phyloP scores from a whole-genome alignment of 2,888 invertebrate species.

The Cenopis cana region DNA sequence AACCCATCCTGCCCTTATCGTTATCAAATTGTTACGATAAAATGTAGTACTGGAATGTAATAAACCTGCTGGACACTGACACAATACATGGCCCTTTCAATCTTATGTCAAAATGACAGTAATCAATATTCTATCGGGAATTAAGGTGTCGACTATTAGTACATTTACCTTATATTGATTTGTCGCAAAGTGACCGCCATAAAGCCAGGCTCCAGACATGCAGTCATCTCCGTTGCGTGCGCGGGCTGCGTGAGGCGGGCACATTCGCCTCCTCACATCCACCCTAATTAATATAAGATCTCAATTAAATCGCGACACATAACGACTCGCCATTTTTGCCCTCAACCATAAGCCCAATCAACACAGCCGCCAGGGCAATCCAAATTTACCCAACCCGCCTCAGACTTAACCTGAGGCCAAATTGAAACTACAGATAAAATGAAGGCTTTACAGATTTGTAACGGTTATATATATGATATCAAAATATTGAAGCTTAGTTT shows the following conservation, averaged over 20 bases:
- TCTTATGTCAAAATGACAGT: too few relatives aligned
- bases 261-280: conserved; percentile 76
- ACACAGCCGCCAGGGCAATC: not conserved
- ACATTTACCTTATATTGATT: not conserved
- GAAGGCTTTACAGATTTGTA: not conserved
- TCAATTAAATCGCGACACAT: conserved; percentile 85
- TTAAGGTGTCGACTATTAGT: too few relatives aligned
- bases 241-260: conserved; percentile 79
- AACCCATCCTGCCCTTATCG: too few relatives aligned
- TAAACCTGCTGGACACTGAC: too few relatives aligned
- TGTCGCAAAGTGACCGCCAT: conserved; percentile 10
- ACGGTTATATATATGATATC: not conserved
- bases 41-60: too few relatives aligned
- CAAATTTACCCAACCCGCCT: not conserved
- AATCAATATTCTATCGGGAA: too few relatives aligned
- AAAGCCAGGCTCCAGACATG: conserved; percentile 17
- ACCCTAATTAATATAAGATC: conserved; percentile 85
- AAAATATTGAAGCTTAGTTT: not conserved
- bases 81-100: too few relatives aligned
- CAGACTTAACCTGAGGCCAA: too few relatives aligned
- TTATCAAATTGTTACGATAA: too few relatives aligned
- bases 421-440: not conserved
- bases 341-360: conserved; percentile 60
- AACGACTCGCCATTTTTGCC: conserved; percentile 78
- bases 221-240: conserved; percentile 68